Evolutionary conservation across 2,113 vertebrate genomes (phyloP).

Genomic region (Odobenus rosmarus): DNA sequence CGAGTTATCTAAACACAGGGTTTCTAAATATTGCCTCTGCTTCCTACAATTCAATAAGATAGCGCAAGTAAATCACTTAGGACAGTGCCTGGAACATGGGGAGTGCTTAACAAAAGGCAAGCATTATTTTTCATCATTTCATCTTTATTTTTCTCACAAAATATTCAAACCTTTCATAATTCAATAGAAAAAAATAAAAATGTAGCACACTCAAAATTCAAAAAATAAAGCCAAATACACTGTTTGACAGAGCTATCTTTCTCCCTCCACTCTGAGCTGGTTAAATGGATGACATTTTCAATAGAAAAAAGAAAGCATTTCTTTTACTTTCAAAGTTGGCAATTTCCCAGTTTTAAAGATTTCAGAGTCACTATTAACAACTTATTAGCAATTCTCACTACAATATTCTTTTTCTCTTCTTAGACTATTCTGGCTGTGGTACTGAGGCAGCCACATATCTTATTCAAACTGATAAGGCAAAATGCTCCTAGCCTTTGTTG

Average conservation of each 20-base stretch:
- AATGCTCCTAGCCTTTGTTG: rapidly evolving
- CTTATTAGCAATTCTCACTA: background rate
- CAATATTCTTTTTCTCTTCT: background rate
- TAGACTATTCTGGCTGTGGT: background rate
- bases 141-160: background rate
- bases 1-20: background rate
- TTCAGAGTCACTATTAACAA: background rate
- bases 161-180: background rate
- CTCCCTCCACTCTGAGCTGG: background rate
- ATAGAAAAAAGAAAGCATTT: background rate
- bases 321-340: background rate
- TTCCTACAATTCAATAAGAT: background rate
- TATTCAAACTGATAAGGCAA: background rate
- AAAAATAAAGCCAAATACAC: background rate
- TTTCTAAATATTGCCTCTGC: background rate
- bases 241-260: background rate
- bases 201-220: background rate
- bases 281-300: background rate
- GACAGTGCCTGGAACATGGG: background rate
- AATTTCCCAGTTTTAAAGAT: background rate
- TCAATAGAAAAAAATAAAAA: background rate
- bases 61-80: no score
- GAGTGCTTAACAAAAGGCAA: background rate
- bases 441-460: background rate
- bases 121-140: background rate